Percentiles rank a stretch among this genome's conserved stretches.
Conservation (phyloP, 2,888 invertebrate genomes). For the Pantelozetes paolii region DNA sequence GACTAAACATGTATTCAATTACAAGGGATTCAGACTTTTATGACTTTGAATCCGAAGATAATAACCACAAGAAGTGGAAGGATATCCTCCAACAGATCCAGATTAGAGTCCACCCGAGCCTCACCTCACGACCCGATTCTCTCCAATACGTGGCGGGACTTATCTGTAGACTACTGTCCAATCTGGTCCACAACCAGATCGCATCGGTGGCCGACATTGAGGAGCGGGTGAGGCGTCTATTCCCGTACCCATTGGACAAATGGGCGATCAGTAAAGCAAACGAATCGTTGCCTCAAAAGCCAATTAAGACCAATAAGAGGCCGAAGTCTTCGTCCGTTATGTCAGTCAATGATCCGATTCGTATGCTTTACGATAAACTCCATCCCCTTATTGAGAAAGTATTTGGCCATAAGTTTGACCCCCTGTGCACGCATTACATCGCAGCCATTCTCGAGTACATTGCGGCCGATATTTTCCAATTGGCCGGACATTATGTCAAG, state of each 20-base stretch:
- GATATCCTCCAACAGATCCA: slow-evolving; percentile 34
- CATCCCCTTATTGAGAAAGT: slow-evolving; percentile 74
- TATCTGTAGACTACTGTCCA: slow-evolving; percentile 79
- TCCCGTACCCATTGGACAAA: slow-evolving; percentile 89
- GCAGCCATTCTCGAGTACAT: slow-evolving; percentile 92
- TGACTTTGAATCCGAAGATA: not conserved
- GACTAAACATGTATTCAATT: not conserved
- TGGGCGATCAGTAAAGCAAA: slow-evolving; percentile 89
- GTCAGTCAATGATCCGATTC: slow-evolving; percentile 59
- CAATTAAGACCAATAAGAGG: slow-evolving; percentile 9
- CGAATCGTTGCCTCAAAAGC: slow-evolving; percentile 54
- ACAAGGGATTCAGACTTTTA: not conserved
- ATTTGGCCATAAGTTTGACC: slow-evolving; percentile 55
- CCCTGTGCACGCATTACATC: slow-evolving; percentile 73
- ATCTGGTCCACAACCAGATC: slow-evolving; percentile 67
- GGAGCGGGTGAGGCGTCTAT: slow-evolving; percentile 81
- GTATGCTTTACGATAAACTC: slow-evolving; percentile 81
- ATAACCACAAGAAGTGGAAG: slow-evolving; percentile 10
- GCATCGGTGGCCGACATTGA: slow-evolving; percentile 75
- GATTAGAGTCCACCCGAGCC: slow-evolving; percentile 68
- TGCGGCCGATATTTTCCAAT: slow-evolving; percentile 85
- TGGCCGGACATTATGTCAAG: slow-evolving; percentile 95
- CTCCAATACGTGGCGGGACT: slow-evolving; percentile 86
- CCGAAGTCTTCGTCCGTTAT: not conserved
- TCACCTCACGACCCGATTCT: slow-evolving; percentile 80